A percentile compares a stretch with the other conserved stretches of the same genome.
These are phyloP conservation scores for Asbolus verrucosus DNA, from an alignment of 1,140 invertebrate genomes.

Conservation along the genomic window DNA sequence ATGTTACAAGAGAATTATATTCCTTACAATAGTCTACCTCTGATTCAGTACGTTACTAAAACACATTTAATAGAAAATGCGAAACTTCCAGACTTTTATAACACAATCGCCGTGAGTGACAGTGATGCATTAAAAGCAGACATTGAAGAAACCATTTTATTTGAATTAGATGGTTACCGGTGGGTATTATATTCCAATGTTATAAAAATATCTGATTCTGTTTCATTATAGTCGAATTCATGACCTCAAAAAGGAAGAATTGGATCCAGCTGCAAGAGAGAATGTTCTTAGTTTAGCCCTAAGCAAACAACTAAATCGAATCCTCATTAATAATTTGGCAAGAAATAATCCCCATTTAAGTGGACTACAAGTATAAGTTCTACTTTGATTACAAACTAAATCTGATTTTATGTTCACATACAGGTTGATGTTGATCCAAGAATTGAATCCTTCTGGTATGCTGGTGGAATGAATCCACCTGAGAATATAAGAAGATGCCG, in stretches of 20 bases:
- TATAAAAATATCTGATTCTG: no score
- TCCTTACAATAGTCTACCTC: conserved; percentile 76
- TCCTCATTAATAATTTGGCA: conserved; percentile 71
- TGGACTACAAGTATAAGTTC: conserved; percentile 69
- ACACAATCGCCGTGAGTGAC: conserved; percentile 65
- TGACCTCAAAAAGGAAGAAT: conserved; percentile 52
- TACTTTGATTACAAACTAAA: no score
- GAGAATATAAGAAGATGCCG: conserved; percentile 62
- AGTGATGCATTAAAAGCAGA: conserved; percentile 69
- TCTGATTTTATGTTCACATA: conserved; percentile 57
- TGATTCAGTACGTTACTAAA: conserved; percentile 78
- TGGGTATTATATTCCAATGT: no score
- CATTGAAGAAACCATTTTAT: conserved; percentile 71
- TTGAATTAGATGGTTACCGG: conserved; percentile 70
- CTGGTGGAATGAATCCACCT: conserved; percentile 76
- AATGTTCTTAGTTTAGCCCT: conserved; percentile 68
- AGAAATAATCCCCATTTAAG: conserved; percentile 72
- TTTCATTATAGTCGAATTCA: conserved; percentile 48
- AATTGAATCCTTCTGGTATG: conserved; percentile 83
- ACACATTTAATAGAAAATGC: conserved; percentile 72
- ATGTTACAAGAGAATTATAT: conserved; percentile 71
- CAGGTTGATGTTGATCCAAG: conserved; percentile 79
- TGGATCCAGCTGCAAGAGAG: conserved; percentile 61
- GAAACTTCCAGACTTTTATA: conserved; percentile 70
- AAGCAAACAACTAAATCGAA: conserved; percentile 77